Percentiles rank a stretch among this genome's conserved stretches.
phyloP scores from a whole-genome alignment of 2,888 invertebrate genomes.

The Limnephilus marmoratus region DNA sequence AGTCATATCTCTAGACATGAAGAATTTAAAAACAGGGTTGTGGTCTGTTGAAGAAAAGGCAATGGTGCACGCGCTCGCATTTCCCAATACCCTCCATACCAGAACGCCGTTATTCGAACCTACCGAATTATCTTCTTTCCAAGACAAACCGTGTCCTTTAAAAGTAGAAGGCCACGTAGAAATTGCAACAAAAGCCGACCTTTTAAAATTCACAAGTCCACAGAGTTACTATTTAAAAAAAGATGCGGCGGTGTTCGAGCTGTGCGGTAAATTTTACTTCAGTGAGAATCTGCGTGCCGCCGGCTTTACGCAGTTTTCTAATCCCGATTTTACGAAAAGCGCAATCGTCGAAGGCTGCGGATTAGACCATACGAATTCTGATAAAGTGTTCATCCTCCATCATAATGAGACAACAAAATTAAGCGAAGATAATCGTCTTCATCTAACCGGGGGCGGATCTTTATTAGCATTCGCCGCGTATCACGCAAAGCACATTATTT shows the following conservation, averaged over 20 bases:
- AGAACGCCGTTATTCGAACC: slow-evolving; percentile 77
- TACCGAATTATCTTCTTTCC: slow-evolving; percentile 68
- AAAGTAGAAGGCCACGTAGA: slow-evolving; percentile 75
- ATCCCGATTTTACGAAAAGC: slow-evolving; percentile 87
- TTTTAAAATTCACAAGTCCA: slow-evolving; percentile 79
- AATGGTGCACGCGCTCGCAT: slow-evolving; percentile 79
- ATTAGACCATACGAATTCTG: slow-evolving; percentile 76
- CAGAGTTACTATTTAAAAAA: slow-evolving; percentile 81
- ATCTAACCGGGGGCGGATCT: slow-evolving; percentile 87
- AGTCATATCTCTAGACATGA: slow-evolving; percentile 80
- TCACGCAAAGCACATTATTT: slow-evolving; percentile 82
- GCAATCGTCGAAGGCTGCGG: slow-evolving; percentile 86
- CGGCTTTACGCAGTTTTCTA: slow-evolving; percentile 82
- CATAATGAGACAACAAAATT: slow-evolving; percentile 77
- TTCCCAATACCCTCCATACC: slow-evolving; percentile 84
- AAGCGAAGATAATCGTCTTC: slow-evolving; percentile 79
- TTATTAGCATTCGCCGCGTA: slow-evolving; percentile 85
- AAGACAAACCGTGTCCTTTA: slow-evolving; percentile 69
- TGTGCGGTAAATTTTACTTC: slow-evolving; percentile 78
- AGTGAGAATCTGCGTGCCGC: slow-evolving; percentile 72
- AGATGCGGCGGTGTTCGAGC: slow-evolving; percentile 85
- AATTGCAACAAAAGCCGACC: slow-evolving; percentile 75
- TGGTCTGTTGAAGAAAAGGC: slow-evolving; percentile 86
- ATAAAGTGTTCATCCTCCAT: slow-evolving; percentile 79
- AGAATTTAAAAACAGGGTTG: slow-evolving; percentile 79